Evolutionary conservation across 2,888 invertebrate genomes (phyloP).

Genomic region (Zaprionus obscuricornis): DNA sequence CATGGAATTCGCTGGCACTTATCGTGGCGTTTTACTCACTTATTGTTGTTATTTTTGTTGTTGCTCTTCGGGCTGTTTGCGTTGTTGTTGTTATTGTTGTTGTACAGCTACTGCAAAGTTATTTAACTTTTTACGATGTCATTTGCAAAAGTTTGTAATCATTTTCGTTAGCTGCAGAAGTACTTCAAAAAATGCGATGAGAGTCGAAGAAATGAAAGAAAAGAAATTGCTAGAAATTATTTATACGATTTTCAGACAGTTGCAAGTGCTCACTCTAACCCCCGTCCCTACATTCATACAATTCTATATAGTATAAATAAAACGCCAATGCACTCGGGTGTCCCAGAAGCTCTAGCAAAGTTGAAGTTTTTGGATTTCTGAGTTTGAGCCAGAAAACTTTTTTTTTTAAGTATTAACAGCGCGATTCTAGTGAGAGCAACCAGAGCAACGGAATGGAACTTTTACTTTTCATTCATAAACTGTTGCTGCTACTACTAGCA

Average conservation of each 20-base stretch:
- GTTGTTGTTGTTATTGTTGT: conserved; percentile 27
- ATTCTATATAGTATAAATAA: conserved; percentile 46
- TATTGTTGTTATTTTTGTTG: conserved; percentile 11
- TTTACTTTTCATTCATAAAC: conserved; percentile 48
- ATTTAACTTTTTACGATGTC: conserved; percentile 75
- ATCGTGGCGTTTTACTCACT: conserved; percentile 45
- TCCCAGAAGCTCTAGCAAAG: conserved; percentile 15
- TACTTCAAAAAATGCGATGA: conserved; percentile 52
- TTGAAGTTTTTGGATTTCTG: conserved; percentile 34
- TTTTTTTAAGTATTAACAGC: conserved; percentile 40
- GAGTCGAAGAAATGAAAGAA: conserved; percentile 20
- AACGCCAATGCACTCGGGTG: conserved; percentile 21
- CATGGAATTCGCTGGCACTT: conserved; percentile 69
- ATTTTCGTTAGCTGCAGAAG: conserved; percentile 66
- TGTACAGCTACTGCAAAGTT: conserved; percentile 49
- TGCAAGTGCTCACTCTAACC: conserved; percentile 23
- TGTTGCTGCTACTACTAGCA: conserved; percentile 17
- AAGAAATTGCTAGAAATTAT: conserved; percentile 54
- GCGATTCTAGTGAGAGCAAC: conserved; percentile 5
- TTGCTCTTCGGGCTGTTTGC: conserved; percentile 3
- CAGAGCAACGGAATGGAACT: conserved; percentile 44
- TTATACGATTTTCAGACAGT: conserved; percentile 61
- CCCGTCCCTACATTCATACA: not conserved
- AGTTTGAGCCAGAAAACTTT: conserved; percentile 5
- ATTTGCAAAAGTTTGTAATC: conserved; percentile 73